phyloP scores from a whole-genome alignment of 30 jellyfish, hydroid and myxozoan genomes.

The Phacellophora camtschatica region DNA sequence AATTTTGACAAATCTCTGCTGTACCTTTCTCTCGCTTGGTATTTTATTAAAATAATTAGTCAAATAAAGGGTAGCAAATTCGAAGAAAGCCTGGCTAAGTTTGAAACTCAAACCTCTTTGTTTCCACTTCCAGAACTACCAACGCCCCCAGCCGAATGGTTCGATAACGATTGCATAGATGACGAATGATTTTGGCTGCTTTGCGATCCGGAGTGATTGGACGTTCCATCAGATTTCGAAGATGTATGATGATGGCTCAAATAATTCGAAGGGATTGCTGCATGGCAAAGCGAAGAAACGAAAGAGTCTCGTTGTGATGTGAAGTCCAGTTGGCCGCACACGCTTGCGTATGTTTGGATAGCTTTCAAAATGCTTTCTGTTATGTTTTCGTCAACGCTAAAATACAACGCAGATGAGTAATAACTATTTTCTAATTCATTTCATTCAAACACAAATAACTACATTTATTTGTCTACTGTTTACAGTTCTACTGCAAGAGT shows the following conservation, averaged over 20 bases:
- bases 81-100: no score
- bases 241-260: not conserved
- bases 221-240: slow-evolving; percentile 26
- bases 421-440: no score
- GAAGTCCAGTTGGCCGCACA: slow-evolving; percentile 88
- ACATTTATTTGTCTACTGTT: no score
- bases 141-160: slow-evolving; percentile 11
- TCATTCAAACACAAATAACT: no score
- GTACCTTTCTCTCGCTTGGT: no score
- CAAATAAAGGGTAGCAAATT: no score
- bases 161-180: slow-evolving; percentile 30
- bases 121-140: slow-evolving; percentile 11
- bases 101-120: slow-evolving; percentile 19
- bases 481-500: no score
- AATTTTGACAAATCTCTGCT: no score
- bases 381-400: slow-evolving; percentile 86
- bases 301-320: slow-evolving; percentile 77
- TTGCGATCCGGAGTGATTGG: slow-evolving; percentile 29
- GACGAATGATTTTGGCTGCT: not conserved
- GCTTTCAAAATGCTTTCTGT: slow-evolving; percentile 82
- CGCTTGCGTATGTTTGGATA: slow-evolving; percentile 90
- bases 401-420: not conserved
- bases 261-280: slow-evolving; percentile 81
- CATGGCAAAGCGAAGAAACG: slow-evolving; percentile 77
- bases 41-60: no score